phyloP scores from a whole-genome alignment of 2,113 vertebrate species.

The Zosterops lateralis region DNA sequence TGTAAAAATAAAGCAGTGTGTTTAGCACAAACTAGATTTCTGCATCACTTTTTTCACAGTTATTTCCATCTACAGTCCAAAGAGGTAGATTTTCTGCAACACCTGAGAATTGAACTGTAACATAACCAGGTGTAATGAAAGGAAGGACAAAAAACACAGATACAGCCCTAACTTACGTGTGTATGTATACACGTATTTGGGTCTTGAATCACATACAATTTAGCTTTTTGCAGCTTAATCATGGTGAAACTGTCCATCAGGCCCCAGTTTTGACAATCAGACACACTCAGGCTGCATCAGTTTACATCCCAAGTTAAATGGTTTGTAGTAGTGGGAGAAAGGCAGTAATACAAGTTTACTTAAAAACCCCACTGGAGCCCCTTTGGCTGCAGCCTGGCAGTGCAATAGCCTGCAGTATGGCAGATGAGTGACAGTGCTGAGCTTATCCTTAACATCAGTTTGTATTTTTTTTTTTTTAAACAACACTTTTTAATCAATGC shows the following conservation, averaged over 20 bases:
- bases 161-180: constrained; percentile 52
- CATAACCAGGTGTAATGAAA: constrained; percentile 75
- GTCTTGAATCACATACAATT: neutral
- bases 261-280: constrained; percentile 17
- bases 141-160: constrained; percentile 57
- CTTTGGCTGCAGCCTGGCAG: constrained; percentile 52
- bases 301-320: constrained; percentile 1
- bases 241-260: constrained; percentile 47
- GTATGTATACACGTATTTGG: neutral
- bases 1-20: constrained; percentile 86
- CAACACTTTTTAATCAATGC: neutral
- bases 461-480: neutral
- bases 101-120: constrained; percentile 90
- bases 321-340: constrained; percentile 46
- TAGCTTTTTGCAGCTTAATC: neutral
- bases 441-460: neutral
- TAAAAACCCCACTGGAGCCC: constrained; percentile 19
- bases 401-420: constrained; percentile 35
- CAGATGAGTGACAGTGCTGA: constrained; percentile 21
- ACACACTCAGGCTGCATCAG: constrained; percentile 30
- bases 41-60: constrained; percentile 88
- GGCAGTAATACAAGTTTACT: constrained; percentile 18
- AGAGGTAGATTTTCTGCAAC: constrained; percentile 96
- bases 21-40: constrained; percentile 85
- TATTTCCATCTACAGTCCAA: constrained; percentile 84